Base-by-base conservation (phyloP, 2,888 invertebrate species). In the Catocala fraxini region DNA sequence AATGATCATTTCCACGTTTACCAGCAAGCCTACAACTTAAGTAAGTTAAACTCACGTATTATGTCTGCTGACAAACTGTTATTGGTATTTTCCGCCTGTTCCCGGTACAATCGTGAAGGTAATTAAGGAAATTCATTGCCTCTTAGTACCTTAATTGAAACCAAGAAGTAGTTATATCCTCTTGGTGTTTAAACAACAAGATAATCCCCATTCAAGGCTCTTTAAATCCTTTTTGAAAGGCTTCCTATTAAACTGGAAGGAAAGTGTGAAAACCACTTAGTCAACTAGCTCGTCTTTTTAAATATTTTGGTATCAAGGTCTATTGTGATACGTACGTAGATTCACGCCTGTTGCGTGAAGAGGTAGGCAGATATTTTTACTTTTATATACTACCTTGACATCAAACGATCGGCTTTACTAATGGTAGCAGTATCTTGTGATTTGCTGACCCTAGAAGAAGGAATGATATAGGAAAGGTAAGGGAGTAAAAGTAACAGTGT, bases 1-100 rank as follows among this genome's bases (percentile, higher is more conserved):
- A 71, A 73, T 71, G 63, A 65, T 49, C 52, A 68, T 70, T 71
- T 65, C 75, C 59, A 71, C 56, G 58, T 60, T 66, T 25, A 73
- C 64, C 59, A 52, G 65, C 59, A 51, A 56, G 59, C 46, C 59
- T 61, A 61, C 65, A 57, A 63, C 63, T 65, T 65, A 65, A 71
- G 46, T 59, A 47, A 56, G 47, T 39, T 48, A 48, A 47, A 46
- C 46, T 7, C 60, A 49, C 35, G 48, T 57, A 48, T 48, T 47
- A 47, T 49, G 46, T 55, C 25, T 39, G 51, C 43, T n/a, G 48
- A 70, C 63, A 59, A 58, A 59, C 57, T 66, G 13, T n/a, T 48
- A 48, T 48, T 41, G 53, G 43, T 45, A 45, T 54, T 54, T 54
- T 13, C 53, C 41, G 53, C 15, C n/a, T n/a, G 12, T 48, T 33